Evolutionary conservation across 2,113 vertebrate genomes (phyloP), one percentile per base, ranked within the genome.

Genomic region (Struthidea cinerea): DNA sequence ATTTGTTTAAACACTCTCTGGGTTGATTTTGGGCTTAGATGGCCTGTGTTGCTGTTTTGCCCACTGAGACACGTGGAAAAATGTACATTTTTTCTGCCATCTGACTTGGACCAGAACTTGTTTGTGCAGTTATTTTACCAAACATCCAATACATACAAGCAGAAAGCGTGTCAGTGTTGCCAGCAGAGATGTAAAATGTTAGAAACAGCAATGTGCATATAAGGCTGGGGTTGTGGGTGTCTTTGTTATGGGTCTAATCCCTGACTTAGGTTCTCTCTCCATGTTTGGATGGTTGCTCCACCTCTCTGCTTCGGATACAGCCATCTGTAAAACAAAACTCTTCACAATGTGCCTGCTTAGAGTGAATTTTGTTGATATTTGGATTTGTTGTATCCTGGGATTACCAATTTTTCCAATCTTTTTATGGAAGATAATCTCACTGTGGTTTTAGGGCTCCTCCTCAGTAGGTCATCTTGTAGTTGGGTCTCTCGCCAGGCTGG

Each of bases 221-320:
- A 53, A 71, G 49, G 28, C 16, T 68, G 16, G 37, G 46, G 37
- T 12, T 82, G 32, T 3, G 4, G 6, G 30, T 92, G 23, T 41
- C 14, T 75, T 33, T 4, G 1, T 70, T 82, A 26, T 0, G 1
- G 21, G 30, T 57, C 37, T 56, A 42, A 81, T 71, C 37, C n/a
- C 46, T 0, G 0, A 4, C 5, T 75, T n/a, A 10, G 28, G 18
- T 6, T 10, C 8, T 19, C 35, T 41, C 12, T 74, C 14, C 20
- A 3, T 8, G 1, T 82, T 71, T 71, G 37, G 9, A 13, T 65
- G 65, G 9, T 57, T 68, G 33, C 9, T 84, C 57, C 30, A 55
- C 44, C 28, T 78, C 37, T 87, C 14, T 69, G 26, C 70, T 64
- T 69, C 61, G 42, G 42, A 27, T 33, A 44, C 0, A 84, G 30